Evolutionary conservation across 2,113 vertebrate genomes (phyloP).

Genomic region (Zosterops pallidus): DNA sequence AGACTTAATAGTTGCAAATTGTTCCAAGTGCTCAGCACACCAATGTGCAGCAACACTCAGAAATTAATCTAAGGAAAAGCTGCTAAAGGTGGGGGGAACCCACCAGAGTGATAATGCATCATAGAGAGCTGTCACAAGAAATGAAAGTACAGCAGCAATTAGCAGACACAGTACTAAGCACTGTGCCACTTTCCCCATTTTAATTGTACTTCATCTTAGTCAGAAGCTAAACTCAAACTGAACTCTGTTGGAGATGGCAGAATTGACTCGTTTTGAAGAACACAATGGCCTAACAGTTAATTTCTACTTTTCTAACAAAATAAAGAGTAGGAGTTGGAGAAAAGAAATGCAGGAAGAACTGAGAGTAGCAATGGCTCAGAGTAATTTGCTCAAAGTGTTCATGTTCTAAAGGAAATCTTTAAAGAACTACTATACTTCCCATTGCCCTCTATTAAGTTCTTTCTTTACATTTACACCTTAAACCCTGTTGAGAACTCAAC

Average conservation of each 20-base stretch:
- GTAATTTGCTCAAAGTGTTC: background rate
- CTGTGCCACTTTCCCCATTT: slow-evolving; percentile 11
- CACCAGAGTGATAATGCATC: slow-evolving; percentile 52
- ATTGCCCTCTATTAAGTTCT: background rate
- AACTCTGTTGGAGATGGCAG: slow-evolving; percentile 30
- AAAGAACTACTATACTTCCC: background rate
- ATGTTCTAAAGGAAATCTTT: background rate
- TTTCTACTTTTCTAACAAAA: slow-evolving; percentile 35
- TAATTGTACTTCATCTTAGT: slow-evolving; percentile 59
- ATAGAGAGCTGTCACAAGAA: slow-evolving; percentile 62
- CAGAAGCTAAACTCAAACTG: slow-evolving; percentile 43
- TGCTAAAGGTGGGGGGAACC: slow-evolving; percentile 20
- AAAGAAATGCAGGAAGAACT: background rate
- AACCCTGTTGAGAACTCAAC: background rate
- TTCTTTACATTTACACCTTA: background rate
- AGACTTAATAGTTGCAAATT: slow-evolving; percentile 16
- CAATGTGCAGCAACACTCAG: background rate
- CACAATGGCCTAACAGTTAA: slow-evolving; percentile 42
- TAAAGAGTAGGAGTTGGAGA: slow-evolving; percentile 18
- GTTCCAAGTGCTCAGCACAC: background rate
- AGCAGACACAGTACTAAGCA: slow-evolving; percentile 49
- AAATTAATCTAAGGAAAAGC: slow-evolving; percentile 45
- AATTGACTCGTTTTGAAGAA: slow-evolving; percentile 46
- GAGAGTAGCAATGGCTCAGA: background rate
- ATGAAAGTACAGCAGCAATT: slow-evolving; percentile 62